phyloP scores from a whole-genome alignment of 2,888 invertebrate genomes.

The Ecdyonurus torrentis region DNA sequence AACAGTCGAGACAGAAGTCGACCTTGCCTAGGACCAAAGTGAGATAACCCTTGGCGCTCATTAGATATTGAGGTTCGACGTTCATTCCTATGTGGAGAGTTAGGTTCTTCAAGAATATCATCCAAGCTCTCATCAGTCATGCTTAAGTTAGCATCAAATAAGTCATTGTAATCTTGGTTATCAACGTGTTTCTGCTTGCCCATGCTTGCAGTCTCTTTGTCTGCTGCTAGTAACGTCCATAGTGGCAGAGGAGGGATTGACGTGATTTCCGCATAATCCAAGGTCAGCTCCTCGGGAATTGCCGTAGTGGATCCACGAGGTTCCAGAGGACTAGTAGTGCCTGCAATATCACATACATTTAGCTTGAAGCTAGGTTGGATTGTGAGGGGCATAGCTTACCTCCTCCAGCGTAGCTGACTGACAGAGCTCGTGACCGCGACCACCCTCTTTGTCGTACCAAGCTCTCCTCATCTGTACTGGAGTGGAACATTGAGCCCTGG shows the following conservation, averaged over 20 bases:
- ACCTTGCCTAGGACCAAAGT: conserved; percentile 76
- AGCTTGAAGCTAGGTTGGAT: background rate
- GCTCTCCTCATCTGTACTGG: conserved; percentile 37
- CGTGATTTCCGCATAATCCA: conserved; percentile 90
- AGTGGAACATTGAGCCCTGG: conserved; percentile 19
- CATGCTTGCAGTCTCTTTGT: conserved; percentile 46
- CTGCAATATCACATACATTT: conserved; percentile 26
- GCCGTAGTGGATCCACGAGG: conserved; percentile 54
- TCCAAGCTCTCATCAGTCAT: conserved; percentile 63
- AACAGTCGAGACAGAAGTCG: conserved; percentile 73
- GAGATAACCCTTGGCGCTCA: conserved; percentile 53
- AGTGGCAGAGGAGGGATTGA: conserved; percentile 96
- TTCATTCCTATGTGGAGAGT: conserved; percentile 38
- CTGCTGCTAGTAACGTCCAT: conserved; percentile 90
- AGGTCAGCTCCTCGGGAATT: conserved; percentile 70
- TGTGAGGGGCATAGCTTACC: conserved; percentile 9
- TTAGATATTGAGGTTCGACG: conserved; percentile 47
- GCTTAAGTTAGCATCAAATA: conserved; percentile 68
- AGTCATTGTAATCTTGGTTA: conserved; percentile 64
- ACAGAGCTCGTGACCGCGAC: conserved; percentile 78
- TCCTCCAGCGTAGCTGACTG: conserved; percentile 55
- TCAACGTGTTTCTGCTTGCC: conserved; percentile 24
- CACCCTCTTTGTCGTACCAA: conserved; percentile 53
- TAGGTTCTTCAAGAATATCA: conserved; percentile 53
- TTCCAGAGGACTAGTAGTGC: conserved; percentile 60